Conservation (phyloP, 2,888 invertebrate genomes). For the Beris morrisii region DNA sequence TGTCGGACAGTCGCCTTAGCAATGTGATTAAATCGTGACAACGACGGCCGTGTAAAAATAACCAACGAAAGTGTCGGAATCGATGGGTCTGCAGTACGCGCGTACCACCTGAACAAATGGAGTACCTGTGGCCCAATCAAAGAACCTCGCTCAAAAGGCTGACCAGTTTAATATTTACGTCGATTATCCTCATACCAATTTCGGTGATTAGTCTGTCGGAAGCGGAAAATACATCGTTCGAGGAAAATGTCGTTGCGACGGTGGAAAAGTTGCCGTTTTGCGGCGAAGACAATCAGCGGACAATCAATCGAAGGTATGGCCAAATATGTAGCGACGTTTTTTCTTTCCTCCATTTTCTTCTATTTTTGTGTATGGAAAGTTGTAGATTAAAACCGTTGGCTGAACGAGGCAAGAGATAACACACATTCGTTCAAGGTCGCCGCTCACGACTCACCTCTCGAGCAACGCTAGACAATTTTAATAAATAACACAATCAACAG, state of each 20-base stretch:
- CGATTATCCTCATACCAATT: slow-evolving; percentile 25
- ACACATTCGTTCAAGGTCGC: too few species aligned
- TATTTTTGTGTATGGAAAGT: slow-evolving; percentile 69
- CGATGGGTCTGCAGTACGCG: slow-evolving; percentile 11
- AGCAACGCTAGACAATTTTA: too few species aligned
- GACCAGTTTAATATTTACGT: slow-evolving; percentile 17
- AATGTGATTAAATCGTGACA: too few species aligned
- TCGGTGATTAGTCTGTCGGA: neutral
- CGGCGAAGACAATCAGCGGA: slow-evolving; percentile 48
- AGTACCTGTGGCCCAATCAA: slow-evolving; percentile 9
- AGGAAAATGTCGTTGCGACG: neutral
- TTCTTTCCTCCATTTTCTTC: slow-evolving; percentile 47
- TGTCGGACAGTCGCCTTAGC: too few species aligned
- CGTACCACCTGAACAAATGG: neutral
- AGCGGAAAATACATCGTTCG: neutral
- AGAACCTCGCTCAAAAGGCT: neutral
- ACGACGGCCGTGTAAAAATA: too few species aligned
- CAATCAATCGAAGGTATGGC: slow-evolving; percentile 51
- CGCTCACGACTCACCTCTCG: too few species aligned
- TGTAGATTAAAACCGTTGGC: too few species aligned
- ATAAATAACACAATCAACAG: too few species aligned
- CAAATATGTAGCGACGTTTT: neutral
- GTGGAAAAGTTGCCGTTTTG: slow-evolving; percentile 48
- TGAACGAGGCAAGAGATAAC: too few species aligned
- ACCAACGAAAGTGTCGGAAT: neutral